phyloP scores from a whole-genome alignment of 2,888 invertebrate genomes.

The Dusona sp. region DNA sequence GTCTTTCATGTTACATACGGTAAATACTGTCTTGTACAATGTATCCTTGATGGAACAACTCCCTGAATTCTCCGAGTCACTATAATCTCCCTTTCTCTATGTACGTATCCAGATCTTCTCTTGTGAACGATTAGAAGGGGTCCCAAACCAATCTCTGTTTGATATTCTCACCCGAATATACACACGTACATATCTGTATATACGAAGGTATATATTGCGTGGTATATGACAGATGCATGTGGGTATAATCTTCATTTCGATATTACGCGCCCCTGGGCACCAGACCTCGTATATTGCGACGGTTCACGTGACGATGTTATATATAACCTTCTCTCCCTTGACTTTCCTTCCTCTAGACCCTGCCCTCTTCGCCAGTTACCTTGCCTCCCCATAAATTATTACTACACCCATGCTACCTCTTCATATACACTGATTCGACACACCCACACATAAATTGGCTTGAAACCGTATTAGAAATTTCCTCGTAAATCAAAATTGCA shows the following conservation, averaged over 20 bases:
- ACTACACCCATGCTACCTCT: conserved; percentile 21
- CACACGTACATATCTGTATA: background rate
- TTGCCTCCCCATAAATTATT: conserved; percentile 40
- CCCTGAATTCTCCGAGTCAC: background rate
- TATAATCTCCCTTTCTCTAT: conserved; percentile 1
- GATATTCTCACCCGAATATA: conserved; percentile 18
- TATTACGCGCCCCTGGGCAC: conserved; percentile 55
- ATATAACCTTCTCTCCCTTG: conserved; percentile 1
- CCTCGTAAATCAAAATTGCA: conserved; percentile 4
- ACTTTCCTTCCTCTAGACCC: background rate
- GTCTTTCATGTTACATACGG: conserved; percentile 4
- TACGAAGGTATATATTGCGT: background rate
- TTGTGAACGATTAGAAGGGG: conserved; percentile 36
- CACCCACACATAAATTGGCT: background rate
- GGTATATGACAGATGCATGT: conserved; percentile 55
- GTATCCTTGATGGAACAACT: background rate
- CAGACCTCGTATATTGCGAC: conserved; percentile 58
- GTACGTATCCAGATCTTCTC: conserved; percentile 1
- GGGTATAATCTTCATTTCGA: conserved; percentile 65
- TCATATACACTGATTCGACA: conserved; percentile 10
- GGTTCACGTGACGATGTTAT: conserved; percentile 44
- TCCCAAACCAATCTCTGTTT: conserved; percentile 34
- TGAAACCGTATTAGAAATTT: conserved; percentile 25
- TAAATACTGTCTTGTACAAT: background rate
- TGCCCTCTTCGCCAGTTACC: conserved; percentile 3